These are phyloP conservation scores for Holothuria scabra DNA, from an alignment of 53 echinoderm and acorn worm genomes.

Conservation along the genomic window DNA sequence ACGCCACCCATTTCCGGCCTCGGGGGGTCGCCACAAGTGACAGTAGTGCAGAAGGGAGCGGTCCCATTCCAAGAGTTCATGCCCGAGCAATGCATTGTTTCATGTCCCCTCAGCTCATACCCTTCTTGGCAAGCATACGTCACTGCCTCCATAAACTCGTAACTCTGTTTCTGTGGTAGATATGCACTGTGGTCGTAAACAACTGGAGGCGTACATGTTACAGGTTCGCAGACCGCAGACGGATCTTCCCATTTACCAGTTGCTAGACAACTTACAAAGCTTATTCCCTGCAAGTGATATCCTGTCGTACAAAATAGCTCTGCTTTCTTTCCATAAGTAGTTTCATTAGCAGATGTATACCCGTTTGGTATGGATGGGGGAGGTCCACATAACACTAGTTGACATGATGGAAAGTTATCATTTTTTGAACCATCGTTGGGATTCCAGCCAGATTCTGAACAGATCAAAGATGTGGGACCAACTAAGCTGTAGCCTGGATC, in stretches of 20 bases:
- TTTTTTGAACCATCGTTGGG: neutral
- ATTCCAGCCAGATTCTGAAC: slow-evolving; percentile 44
- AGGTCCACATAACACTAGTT: slow-evolving; percentile 61
- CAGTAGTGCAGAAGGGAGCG: slow-evolving; percentile 12
- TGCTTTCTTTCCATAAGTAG: slow-evolving; percentile 55
- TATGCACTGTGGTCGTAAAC: neutral
- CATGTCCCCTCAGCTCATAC: neutral
- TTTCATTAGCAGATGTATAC: slow-evolving; percentile 41
- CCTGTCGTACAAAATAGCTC: slow-evolving; percentile 61
- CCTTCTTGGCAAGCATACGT: slow-evolving; percentile 4
- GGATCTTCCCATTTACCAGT: slow-evolving; percentile 62
- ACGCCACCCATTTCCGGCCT: slow-evolving; percentile 43
- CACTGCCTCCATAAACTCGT: slow-evolving; percentile 1
- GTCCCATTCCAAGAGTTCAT: slow-evolving; percentile 65
- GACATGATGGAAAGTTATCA: slow-evolving; percentile 53
- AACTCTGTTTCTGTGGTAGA: neutral
- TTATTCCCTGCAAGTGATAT: slow-evolving; percentile 51
- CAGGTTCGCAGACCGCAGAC: neutral
- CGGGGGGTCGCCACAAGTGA: slow-evolving; percentile 48
- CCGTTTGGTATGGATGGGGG: slow-evolving; percentile 62
- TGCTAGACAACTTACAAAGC: slow-evolving; percentile 56
- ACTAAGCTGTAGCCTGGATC: slow-evolving; percentile 71
- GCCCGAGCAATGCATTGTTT: slow-evolving; percentile 47
- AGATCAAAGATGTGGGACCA: slow-evolving; percentile 43
- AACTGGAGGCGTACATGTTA: neutral